Evolutionary conservation across 2,113 vertebrate species (phyloP), one percentile per base, ranked within the genome.

Genomic region (Pyrgilauda ruficollis): DNA sequence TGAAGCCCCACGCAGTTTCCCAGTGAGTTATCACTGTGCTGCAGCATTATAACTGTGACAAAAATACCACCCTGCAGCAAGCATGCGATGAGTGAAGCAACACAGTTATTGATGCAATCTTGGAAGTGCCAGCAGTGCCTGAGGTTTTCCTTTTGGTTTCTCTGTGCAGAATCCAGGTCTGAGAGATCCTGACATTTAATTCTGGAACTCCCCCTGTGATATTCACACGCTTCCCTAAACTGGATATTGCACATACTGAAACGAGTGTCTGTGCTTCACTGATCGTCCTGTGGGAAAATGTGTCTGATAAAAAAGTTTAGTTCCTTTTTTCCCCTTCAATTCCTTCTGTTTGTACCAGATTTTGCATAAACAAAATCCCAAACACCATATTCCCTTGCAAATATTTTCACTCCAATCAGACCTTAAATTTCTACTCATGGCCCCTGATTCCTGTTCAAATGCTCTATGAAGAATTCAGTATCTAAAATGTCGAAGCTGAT

Each of bases 91-190:
- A 73, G 67, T 15, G 59, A 90, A 66, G 90, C 85, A 88, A 41
- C 5, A 7, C 26, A 23, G 41, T 22, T 90, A 41, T n/a, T 46
- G 64, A 19, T 59, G 39, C 49, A 70, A 87, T 67, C 61, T 59
- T 70, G 75, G 59, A 88, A 73, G 63, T 19, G 47, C 28, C 50
- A 33, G 46, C n/a, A 55, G 37, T 63, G 73, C 52, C 49, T 0
- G 5, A 84, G 73, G 83, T 90, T 94, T 95, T 84, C 30, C 64
- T 94, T 90, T 89, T 78, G 86, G 67, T 91, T 96, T 83, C 75
- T 68, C 44, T 44, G 21, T 35, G 37, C 47, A 44, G 76, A 33
- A 43, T 63, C 55, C 8, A 63, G 43, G 30, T 46, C 68, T 78
- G 61, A 50, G 73, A 74, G 27, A 58, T 30, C 10, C 2, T 5